Conservation (phyloP, 37 sponge, comb jelly and placozoan species). For the Halichondria panicea region DNA sequence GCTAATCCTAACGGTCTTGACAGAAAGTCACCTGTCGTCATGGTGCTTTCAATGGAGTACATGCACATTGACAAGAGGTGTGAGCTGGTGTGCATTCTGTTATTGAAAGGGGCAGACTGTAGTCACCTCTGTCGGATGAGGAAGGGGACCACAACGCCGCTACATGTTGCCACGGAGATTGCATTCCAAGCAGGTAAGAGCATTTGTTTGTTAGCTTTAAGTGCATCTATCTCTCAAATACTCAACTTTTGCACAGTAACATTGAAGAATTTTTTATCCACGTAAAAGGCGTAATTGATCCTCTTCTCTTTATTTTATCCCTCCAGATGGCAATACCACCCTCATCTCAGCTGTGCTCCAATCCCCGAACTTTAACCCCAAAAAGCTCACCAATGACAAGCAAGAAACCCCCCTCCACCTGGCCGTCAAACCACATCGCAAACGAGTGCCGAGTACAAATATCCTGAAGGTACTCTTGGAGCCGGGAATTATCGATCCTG, state of each 20-base stretch:
- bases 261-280: neutral
- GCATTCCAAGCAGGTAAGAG: constrained; percentile 54
- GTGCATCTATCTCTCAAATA: neutral
- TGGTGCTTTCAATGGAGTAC: neutral
- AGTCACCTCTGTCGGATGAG: constrained; percentile 11
- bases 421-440: constrained; percentile 41
- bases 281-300: neutral
- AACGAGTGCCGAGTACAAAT: constrained; percentile 5
- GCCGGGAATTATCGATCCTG: constrained; percentile 26
- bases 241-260: neutral
- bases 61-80: neutral
- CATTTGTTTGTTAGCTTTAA: neutral
- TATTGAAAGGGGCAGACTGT: constrained; percentile 26
- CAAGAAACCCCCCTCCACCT: constrained; percentile 47
- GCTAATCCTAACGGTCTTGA: constrained; percentile 11
- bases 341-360: constrained; percentile 12
- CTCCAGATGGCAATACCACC: constrained; percentile 26
- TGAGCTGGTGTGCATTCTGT: constrained; percentile 22
- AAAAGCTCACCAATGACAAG: constrained; percentile 27
- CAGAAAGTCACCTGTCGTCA: constrained; percentile 10
- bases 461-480: constrained; percentile 19
- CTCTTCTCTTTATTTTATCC: neutral
- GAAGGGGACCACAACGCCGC: constrained; percentile 17
- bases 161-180: constrained; percentile 60
- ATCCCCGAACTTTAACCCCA: constrained; percentile 5